phyloP scores from a whole-genome alignment of 2,797 vertebrate genomes.

The Typhlichthys eigenmanni region DNA sequence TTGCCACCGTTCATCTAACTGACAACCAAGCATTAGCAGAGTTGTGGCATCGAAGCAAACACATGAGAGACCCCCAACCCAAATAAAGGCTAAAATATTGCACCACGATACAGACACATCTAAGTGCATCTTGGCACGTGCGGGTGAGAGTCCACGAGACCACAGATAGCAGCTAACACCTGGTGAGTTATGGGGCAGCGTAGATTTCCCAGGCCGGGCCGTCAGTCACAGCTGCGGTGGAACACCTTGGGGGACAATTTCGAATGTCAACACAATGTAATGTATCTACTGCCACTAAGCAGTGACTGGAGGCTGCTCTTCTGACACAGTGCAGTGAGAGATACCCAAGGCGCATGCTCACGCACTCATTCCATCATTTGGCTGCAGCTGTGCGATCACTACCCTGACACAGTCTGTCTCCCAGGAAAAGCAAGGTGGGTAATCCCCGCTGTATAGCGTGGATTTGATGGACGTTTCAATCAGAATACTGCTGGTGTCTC shows the following conservation, averaged over 20 bases:
- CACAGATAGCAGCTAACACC: conserved; percentile 61
- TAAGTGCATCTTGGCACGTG: conserved; percentile 33
- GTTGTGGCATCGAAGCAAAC: too few relatives aligned
- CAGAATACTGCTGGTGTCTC: conserved; percentile 59
- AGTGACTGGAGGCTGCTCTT: conserved; percentile 67
- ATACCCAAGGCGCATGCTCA: conserved; percentile 59
- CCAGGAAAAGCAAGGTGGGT: conserved; percentile 48
- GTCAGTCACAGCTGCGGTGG: conserved; percentile 71
- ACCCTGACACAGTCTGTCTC: conserved; percentile 65
- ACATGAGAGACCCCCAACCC: neutral
- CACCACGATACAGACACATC: conserved; percentile 23
- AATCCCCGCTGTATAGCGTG: conserved; percentile 55
- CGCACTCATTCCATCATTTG: conserved; percentile 71
- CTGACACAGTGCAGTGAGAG: conserved; percentile 68
- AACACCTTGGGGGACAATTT: conserved; percentile 70
- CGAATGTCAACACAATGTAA: conserved; percentile 74
- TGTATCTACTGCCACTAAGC: conserved; percentile 76
- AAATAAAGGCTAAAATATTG: neutral
- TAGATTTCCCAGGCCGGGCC: conserved; percentile 64
- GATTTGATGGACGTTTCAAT: conserved; percentile 70
- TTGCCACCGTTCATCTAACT: too few relatives aligned
- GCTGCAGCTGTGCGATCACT: conserved; percentile 61
- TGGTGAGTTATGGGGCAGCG: conserved; percentile 74
- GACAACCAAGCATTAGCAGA: too few relatives aligned
- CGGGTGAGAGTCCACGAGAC: conserved; percentile 48